Evolutionary conservation across 2,888 invertebrate genomes (phyloP), one percentile per base, ranked within the genome.

Genomic region (Gastracanthus pulcherrimus): DNA sequence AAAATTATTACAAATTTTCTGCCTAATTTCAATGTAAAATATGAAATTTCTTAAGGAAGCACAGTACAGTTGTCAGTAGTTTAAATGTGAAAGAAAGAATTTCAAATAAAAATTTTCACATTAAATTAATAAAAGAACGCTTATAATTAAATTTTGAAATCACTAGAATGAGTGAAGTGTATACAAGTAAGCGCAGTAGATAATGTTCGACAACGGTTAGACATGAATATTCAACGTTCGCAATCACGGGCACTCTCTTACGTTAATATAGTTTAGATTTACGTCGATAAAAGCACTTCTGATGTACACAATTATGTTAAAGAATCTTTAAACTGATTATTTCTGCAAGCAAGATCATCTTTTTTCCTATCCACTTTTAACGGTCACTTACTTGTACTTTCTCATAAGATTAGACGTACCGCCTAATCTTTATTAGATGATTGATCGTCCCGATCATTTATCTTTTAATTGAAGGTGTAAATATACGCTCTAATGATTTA

Each of bases 171-270:
- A 41, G 5, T 51, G 6, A 13, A 41, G 36, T 11, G 9, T 19
- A 16, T 31, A n/a, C n/a, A 13, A 7, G 26, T 31, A 23, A 41
- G 55, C 29, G 19, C 67, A 48, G 31, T 58, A 31, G 26, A 41
- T 58, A 71, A 71, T 45, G 74, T 74, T 64, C 34, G 31, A 62
- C 74, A 62, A 41, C 62, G 38, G 41, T 31, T 11, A 48, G 34
- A 55, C 66, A 76, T 76, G 76, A 76, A 76, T 76, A 76, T 76
- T 55, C 76, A 76, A 29, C 38, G 41, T 26, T 41, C 7, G 45
- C 31, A 29, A 69, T 31, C 48, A 0, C 69, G 23, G 19, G 19
- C 34, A 41, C 23, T n/a, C 41, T 36, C 34, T 71, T 6, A 19
- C 36, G 26, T 36, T 72, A 58, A 72, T 58, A 36, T 29, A 58